phyloP scores from a whole-genome alignment of 2,888 invertebrate species.

The Hipparchia sbordonii region DNA sequence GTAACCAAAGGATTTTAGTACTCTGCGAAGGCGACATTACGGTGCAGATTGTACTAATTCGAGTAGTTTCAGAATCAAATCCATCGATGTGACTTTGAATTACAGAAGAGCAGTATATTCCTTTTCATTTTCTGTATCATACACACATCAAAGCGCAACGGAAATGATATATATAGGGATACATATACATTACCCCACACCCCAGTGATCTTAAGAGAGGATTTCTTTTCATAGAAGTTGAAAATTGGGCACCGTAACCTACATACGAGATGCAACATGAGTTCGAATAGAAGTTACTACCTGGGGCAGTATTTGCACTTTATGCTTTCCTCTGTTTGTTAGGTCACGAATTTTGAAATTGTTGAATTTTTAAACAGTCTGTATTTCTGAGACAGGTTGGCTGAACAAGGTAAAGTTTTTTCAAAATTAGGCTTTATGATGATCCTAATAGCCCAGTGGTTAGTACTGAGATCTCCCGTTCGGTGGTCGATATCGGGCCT shows the following conservation, averaged over 20 bases:
- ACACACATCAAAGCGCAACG: not conserved
- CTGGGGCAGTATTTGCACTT: conserved; percentile 1
- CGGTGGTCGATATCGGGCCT: too few relatives aligned
- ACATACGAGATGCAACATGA: not conserved
- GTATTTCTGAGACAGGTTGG: too few relatives aligned
- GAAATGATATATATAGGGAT: not conserved
- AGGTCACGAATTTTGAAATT: not conserved
- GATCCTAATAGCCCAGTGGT: too few relatives aligned
- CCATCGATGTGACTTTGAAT: not conserved
- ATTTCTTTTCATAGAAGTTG: conserved; percentile 13
- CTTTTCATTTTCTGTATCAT: not conserved
- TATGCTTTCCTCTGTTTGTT: not conserved
- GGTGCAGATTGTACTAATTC: too few relatives aligned
- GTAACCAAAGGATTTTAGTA: too few relatives aligned
- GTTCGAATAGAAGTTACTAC: not conserved
- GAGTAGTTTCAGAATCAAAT: not conserved
- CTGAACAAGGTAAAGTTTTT: too few relatives aligned
- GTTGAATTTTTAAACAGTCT: not conserved
- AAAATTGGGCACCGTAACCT: conserved; percentile 5
- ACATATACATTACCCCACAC: too few relatives aligned
- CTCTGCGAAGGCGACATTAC: too few relatives aligned
- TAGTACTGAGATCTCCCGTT: too few relatives aligned
- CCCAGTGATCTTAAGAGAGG: not conserved
- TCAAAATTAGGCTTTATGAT: too few relatives aligned
- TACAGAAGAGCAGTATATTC: not conserved